Base-by-base conservation (phyloP, 2,888 invertebrate genomes). In the Hermaeophaga mercurialis region DNA sequence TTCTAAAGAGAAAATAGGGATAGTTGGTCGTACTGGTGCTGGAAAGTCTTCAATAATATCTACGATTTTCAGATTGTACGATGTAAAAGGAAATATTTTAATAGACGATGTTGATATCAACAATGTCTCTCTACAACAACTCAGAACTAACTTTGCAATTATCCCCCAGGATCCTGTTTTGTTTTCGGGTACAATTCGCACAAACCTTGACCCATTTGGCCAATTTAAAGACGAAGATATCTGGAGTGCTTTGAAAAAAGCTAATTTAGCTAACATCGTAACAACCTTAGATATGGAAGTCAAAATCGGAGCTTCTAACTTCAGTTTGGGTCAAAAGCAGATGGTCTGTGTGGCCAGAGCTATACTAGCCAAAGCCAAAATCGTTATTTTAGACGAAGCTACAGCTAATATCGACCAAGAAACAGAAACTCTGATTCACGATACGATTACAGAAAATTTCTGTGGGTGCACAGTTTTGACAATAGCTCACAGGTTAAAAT, bases 141-240 rank as follows among this genome's bases (percentile, higher is more conserved):
- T 91, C 12, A 83, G 91, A 54, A 85, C 86, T 28, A 85, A 85
- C 69, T 82, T 92, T 58, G 89, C 91, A 7, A 91, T 92, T 69
- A 92, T 92, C 54, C 91, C 92, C 0, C 91, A 92, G 75, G 91
- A 91, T 72, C 91, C 92, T 0, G 88, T 91, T 54, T 78, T 92
- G 41, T 92, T 96, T 78, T 88, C 90, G 0, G 94, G 94, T 34
- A 88, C 91, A 6, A 82, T 96, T 79, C 81, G 95, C 1, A 86
- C 87, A 69, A 96, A 95, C 79, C 80, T 96, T 50, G 95, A 95
- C 79, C 95, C 94, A 1, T 91, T 92, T 73, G 84, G 86, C 54
- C 84, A 87, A 68, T 88, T 87, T 70, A 81, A 84, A 0, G 94
- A 95, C 67, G 82, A 83, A 9, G 82, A 88, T 54, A 76, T 96